These are phyloP conservation scores for Drosophila virilis DNA, from an alignment of 1,140 invertebrate species.

Conservation along the genomic window DNA sequence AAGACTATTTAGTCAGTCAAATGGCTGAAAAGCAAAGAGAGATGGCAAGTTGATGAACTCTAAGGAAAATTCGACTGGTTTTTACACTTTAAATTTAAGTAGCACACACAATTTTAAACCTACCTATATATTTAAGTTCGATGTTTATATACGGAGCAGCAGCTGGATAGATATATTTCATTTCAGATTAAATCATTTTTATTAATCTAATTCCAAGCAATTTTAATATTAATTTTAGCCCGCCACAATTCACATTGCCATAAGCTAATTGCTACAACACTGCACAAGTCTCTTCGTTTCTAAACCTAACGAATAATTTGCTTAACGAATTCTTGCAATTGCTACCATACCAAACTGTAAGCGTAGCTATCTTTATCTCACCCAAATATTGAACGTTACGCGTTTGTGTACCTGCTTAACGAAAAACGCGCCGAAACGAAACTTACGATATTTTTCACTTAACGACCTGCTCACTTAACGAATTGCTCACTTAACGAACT, in stretches of 20 bases:
- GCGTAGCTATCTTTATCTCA: too few relatives aligned
- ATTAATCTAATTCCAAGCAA: too few relatives aligned
- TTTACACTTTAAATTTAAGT: not conserved
- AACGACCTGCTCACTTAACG: not conserved
- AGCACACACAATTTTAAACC: not conserved
- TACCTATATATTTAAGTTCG: too few relatives aligned
- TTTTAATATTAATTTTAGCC: not conserved
- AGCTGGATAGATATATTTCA: too few relatives aligned
- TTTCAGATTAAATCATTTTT: too few relatives aligned
- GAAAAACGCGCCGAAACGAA: not conserved
- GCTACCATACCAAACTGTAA: too few relatives aligned
- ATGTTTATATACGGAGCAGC: too few relatives aligned
- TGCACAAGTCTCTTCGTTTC: not conserved
- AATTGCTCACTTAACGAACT: not conserved
- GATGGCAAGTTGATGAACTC: not conserved
- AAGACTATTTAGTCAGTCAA: not conserved
- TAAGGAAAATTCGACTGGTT: not conserved
- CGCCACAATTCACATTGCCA: not conserved
- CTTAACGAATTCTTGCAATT: not conserved
- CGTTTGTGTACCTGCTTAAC: not conserved
- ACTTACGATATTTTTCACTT: not conserved
- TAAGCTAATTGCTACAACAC: conserved; percentile 1
- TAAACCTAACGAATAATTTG: not conserved
- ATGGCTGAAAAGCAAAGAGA: not conserved
- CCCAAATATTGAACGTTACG: too few relatives aligned